phyloP scores from a whole-genome alignment of 2,888 invertebrate genomes.

The Morpho deidamia region DNA sequence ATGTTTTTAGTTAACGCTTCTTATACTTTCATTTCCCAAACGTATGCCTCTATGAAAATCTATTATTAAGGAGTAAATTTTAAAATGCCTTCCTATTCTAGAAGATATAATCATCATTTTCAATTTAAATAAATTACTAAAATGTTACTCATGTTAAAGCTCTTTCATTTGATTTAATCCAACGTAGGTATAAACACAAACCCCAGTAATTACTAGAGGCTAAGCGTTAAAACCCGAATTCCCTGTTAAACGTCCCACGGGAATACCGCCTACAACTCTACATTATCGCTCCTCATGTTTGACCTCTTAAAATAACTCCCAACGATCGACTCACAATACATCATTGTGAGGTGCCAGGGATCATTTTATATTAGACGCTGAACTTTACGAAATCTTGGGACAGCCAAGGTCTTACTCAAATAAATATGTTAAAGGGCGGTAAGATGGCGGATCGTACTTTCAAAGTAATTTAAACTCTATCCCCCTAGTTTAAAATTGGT shows the following conservation, averaged over 20 bases:
- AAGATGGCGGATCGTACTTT: constrained; percentile 28
- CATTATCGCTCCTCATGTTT: constrained; percentile 54
- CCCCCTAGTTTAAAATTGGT: constrained; percentile 26
- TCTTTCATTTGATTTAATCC: constrained; percentile 27
- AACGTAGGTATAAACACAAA: constrained; percentile 44
- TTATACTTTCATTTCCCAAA: no score
- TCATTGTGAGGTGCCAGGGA: background rate
- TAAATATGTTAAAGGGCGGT: constrained; percentile 39
- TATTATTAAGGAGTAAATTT: no score
- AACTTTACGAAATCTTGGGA: constrained; percentile 45
- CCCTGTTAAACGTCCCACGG: constrained; percentile 62
- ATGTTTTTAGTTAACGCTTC: no score
- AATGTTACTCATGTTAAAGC: no score
- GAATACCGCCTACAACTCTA: constrained; percentile 40
- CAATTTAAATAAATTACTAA: no score
- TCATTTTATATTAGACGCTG: constrained; percentile 8
- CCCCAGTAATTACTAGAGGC: constrained; percentile 67
- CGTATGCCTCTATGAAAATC: no score
- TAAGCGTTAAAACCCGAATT: constrained; percentile 63
- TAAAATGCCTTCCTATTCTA: no score
- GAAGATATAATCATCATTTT: no score
- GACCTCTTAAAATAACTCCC: constrained; percentile 39
- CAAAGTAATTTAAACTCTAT: constrained; percentile 31
- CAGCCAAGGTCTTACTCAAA: constrained; percentile 36
- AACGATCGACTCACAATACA: constrained; percentile 9